Percentiles rank a stretch among this genome's conserved stretches.
Evolutionary conservation across 2,113 vertebrate genomes (phyloP).

Genomic region (Thalassoma bifasciatum): DNA sequence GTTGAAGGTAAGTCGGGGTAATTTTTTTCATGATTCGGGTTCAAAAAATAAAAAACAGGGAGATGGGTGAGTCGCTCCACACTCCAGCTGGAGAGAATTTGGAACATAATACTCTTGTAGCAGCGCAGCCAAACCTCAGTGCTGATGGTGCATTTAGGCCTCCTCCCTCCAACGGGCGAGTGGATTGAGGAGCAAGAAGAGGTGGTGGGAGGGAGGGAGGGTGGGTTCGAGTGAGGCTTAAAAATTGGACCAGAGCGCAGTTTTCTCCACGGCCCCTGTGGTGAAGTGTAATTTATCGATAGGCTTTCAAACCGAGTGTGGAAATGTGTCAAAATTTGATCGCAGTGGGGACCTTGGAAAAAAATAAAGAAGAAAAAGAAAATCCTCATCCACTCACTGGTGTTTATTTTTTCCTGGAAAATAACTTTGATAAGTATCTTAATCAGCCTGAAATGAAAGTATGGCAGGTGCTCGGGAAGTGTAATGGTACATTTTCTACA

Average conservation of each 20-base stretch:
- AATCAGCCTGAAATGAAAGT: conserved; percentile 74
- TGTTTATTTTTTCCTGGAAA: conserved; percentile 61
- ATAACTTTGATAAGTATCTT: conserved; percentile 68
- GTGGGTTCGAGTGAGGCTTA: conserved; percentile 43
- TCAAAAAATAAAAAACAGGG: conserved; percentile 35
- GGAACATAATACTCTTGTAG: conserved; percentile 78
- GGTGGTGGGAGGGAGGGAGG: background rate
- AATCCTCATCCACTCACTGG: conserved; percentile 21
- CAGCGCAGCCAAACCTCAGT: conserved; percentile 71
- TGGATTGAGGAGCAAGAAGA: conserved; percentile 59
- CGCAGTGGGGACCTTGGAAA: conserved; percentile 51
- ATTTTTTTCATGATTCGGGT: conserved; percentile 47
- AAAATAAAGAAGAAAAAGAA: background rate
- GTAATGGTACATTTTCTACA: conserved; percentile 40
- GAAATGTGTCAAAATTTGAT: conserved; percentile 79
- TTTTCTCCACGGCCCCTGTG: conserved; percentile 69
- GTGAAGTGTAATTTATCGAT: conserved; percentile 74
- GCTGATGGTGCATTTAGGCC: conserved; percentile 75
- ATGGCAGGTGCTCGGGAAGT: conserved; percentile 53
- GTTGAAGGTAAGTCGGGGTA: conserved; percentile 34
- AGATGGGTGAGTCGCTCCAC: conserved; percentile 54
- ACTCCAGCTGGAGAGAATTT: conserved; percentile 81
- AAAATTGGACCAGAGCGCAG: conserved; percentile 74
- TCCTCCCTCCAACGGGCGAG: conserved; percentile 60
- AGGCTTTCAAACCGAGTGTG: conserved; percentile 79